phyloP scores from a whole-genome alignment of 2,113 vertebrate species.

The Harpagus bidentatus region DNA sequence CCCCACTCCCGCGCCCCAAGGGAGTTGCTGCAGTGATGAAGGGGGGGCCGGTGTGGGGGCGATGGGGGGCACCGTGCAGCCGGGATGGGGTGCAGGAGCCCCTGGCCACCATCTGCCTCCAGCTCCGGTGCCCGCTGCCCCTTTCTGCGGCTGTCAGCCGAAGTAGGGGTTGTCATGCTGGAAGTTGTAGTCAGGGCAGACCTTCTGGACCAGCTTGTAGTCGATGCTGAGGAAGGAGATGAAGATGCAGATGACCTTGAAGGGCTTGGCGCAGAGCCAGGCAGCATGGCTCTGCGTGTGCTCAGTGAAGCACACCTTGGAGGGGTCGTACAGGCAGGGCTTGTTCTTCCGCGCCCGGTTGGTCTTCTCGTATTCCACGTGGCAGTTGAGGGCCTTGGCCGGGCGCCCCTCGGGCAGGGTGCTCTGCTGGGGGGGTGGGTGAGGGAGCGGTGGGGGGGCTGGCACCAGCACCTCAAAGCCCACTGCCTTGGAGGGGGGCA shows the following conservation, averaged over 20 bases:
- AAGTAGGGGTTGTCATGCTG: conserved; percentile 95
- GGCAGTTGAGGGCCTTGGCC: conserved; percentile 91
- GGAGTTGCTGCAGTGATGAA: neutral
- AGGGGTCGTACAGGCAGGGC: conserved; percentile 93
- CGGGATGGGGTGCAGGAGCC: neutral
- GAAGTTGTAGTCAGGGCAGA: conserved; percentile 98
- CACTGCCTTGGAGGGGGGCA: conserved; percentile 89
- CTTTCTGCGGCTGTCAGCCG: conserved; percentile 59
- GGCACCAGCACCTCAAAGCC: conserved; percentile 87
- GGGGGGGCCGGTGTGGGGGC: accelerated
- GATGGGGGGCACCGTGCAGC: accelerated
- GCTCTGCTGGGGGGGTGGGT: conserved; percentile 71
- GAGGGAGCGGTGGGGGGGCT: neutral
- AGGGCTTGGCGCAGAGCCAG: conserved; percentile 97
- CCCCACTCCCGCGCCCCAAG: accelerated
- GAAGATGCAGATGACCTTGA: conserved; percentile 99
- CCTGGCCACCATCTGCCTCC: accelerated
- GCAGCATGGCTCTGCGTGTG: conserved; percentile 94
- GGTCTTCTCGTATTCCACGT: conserved; percentile 95
- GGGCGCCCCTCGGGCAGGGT: conserved; percentile 84
- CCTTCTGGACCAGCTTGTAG: conserved; percentile 98
- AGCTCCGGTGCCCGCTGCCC: accelerated
- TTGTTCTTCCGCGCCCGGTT: conserved; percentile 93
- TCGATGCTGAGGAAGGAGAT: conserved; percentile 98
- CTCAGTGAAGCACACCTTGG: conserved; percentile 94